phyloP scores from a whole-genome alignment of 2,113 vertebrate genomes.

The Trematocara marginatum region DNA sequence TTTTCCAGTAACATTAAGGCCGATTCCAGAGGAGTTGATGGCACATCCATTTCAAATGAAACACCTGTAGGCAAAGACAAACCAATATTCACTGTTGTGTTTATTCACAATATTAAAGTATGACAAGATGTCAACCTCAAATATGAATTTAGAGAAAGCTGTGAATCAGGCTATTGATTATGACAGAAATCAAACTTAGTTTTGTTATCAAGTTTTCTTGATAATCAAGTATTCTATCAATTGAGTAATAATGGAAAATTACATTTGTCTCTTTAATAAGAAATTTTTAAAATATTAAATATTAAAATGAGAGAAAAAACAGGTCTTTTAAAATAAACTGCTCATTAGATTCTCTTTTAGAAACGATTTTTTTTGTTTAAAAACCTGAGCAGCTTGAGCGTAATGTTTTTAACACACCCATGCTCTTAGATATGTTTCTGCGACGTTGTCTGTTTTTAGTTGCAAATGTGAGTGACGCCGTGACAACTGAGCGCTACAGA shows the following conservation, averaged over 20 bases:
- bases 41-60: slow-evolving; percentile 70
- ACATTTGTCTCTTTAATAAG: background rate
- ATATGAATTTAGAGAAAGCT: background rate
- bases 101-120: background rate
- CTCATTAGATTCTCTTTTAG: background rate
- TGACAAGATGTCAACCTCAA: background rate
- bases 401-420: background rate
- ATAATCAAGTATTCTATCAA: background rate
- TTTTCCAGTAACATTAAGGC: slow-evolving; percentile 76
- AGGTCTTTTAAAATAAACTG: background rate
- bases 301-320: background rate
- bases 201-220: background rate
- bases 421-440: background rate
- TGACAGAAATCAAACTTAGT: background rate
- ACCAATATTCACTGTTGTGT: background rate
- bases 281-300: background rate
- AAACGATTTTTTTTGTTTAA: background rate
- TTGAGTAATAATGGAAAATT: background rate
- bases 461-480: background rate
- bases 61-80: slow-evolving; percentile 63
- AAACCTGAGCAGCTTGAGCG: background rate
- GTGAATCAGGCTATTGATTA: background rate
- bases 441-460: background rate
- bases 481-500: background rate
- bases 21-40: slow-evolving; percentile 80